Base-by-base conservation (phyloP, 1,140 invertebrate species). In the Drosophila hydei region DNA sequence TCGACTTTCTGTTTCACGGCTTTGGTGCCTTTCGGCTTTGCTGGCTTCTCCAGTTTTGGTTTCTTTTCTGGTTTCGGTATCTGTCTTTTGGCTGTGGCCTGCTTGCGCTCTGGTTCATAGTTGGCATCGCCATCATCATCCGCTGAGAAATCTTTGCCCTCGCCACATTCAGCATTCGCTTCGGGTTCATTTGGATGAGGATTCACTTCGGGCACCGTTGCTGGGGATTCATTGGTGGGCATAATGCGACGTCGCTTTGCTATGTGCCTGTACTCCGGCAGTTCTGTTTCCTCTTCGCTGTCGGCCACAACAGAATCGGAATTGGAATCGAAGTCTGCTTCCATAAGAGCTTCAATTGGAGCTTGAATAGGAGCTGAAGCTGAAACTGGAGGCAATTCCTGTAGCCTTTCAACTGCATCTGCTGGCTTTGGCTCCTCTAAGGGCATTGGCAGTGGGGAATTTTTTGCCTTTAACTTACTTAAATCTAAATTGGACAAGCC, bases 241-340 rank as follows among this genome's bases (percentile, higher is more conserved):
- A 75, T 36, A 2, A 91, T 27, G 14, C 71, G 59, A 1, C 90
- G 85, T 0, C 90, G 71, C 60, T 91, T 91, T 12, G 76, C 77
- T 23, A 90, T 71, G 11, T 89, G 90, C 1, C 85, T 63, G 38
- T 81, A 78, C 21, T 90, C 81, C 11, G 79, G 59, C 8, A 69
- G 61, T 14, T 89, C 76, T 5, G 63, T 51, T 48, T 91, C 90
- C 18, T 90, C 81, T 9, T 87, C 90, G 45, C 88, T 92, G 51
- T 91, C 85, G 1, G 75, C 89, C 23, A 92, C 89, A 23, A 91
- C 71, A 3, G 85, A 84, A 65, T 92, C 91, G 0, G 89, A 91
- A 55, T 92, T 85, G 2, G 75, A 69, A 11, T 77, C 65, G 1
- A 18, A 14, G 11, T 27, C 27, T 16, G 51, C 47, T 8, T 14